Evolutionary conservation across 1,140 invertebrate species (phyloP), one percentile per base, ranked within the genome.

Genomic region (Papilio aristodemus): DNA sequence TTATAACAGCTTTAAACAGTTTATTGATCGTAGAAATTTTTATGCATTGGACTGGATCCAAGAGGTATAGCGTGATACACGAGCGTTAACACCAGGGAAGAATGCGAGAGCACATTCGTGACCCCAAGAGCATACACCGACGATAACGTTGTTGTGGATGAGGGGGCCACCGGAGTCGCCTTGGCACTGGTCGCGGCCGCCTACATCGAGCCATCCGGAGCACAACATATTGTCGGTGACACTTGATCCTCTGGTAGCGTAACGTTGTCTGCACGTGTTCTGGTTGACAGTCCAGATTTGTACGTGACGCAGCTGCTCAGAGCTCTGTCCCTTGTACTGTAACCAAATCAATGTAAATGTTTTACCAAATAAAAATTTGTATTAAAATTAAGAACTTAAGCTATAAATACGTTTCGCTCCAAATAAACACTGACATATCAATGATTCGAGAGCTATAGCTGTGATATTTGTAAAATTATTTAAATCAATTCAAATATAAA

Each of bases 121-220:
- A 1, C 91, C 92, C 91, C 92, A 94, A 4, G 93, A 93, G 7
- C 93, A 92, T 19, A 95, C 84, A n/a, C 94, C 94, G 25, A 90
- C 86, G 41, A 88, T 72, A 36, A 92, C 83, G 7, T 80, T 77
- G 38, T 92, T 86, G 71, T 93, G 93, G 14, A 93, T 82, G 25
- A 95, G 76, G 1, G 94, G 94, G 7, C 94, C 94, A 3, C 94
- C 94, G 0, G 92, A 93, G 82, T 95, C 94, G 22, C 94, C 94
- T 25, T 74, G 73, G 69, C 86, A 58, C 54, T 58, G 54, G 27
- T 32, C 54, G 54, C 10, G 25, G n/a, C 54, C 27, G 25, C 54
- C 54, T 0, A 58, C 54, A 58, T 3, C 54, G 9, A 58, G 43
- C 54, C 22, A 32, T 0, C 22, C 27, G 13, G 54, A 58, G 54